Evolutionary conservation across 2,113 vertebrate genomes (phyloP), one percentile per base, ranked within the genome.

Genomic region (Speoplatyrhinus poulsoni): DNA sequence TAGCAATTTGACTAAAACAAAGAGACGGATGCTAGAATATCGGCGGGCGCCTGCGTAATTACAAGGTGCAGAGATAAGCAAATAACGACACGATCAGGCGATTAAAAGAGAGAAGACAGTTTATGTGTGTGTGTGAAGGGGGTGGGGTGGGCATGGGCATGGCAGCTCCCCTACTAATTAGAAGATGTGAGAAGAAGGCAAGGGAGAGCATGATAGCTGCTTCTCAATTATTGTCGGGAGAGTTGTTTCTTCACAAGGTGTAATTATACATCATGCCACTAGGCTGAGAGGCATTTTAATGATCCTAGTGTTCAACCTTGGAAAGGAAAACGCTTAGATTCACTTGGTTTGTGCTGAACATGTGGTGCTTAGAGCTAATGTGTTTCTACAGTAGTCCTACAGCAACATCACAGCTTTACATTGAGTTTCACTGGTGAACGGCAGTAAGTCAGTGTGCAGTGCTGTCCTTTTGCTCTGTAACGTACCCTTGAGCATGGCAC

Each of bases 1-100:
- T 78, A 75, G 73, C 80, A 89, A 83, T 90, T 88, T 83, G 64
- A 81, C 73, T 82, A 69, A 90, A 89, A 86, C 85, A 86, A 88
- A 90, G 72, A 85, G 65, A 73, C 65, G 16, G 46, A 68, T 49
- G 10, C 60, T 76, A 73, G 83, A 78, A 84, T 85, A 87, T 88
- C 72, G 71, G 62, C 61, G 78, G 79, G 71, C 80, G 77, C 36
- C 80, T 81, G 68, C 73, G 70, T 91, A 89, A 92, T 91, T 91
- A 88, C 77, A 80, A 81, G 76, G 79, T 7, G 57, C 67, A 70
- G 65, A 73, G 83, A 89, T 87, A 76, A 85, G 85, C 75, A 87
- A 87, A 86, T 73, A 82, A 85, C 3, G 63, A 73, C 60, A 53
- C 71, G 87, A 89, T 80, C 56, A 47, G 55, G 69, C 1, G 70